A percentile compares a stretch with the other conserved stretches of the same genome.
Conservation (phyloP, 2,888 invertebrate species). For the Scrobipalpa costella region DNA sequence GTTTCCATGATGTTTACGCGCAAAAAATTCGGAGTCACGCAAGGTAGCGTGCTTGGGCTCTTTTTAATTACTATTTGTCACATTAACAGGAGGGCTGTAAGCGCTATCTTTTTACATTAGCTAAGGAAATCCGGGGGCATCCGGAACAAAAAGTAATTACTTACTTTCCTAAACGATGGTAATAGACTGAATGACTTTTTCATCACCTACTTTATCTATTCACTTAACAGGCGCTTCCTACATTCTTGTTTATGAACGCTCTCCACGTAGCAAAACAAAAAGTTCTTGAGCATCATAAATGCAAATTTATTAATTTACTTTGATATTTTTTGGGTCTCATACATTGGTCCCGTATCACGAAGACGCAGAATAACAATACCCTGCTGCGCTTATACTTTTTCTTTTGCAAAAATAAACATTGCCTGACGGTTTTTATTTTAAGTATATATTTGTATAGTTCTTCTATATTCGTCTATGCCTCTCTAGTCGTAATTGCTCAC, state of each 20-base stretch:
- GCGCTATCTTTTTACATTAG: conserved; percentile 12
- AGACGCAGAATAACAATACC: not conserved
- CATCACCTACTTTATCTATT: conserved; percentile 39
- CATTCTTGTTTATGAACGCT: conserved; percentile 26
- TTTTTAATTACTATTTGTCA: conserved; percentile 50
- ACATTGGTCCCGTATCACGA: not conserved
- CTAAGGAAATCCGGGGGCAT: conserved; percentile 19
- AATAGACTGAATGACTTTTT: conserved; percentile 37
- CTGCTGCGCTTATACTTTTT: no score
- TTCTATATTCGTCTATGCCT: no score
- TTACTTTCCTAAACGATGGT: conserved; percentile 40
- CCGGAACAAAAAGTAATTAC: conserved; percentile 50
- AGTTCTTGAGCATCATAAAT: not conserved
- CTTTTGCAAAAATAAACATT: no score
- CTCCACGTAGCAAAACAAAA: conserved; percentile 2
- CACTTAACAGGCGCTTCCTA: conserved; percentile 34
- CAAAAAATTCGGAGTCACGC: conserved; percentile 44
- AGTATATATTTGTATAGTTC: no score
- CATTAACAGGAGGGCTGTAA: conserved; percentile 35
- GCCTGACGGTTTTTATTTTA: no score
- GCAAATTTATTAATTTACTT: not conserved
- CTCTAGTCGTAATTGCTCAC: no score
- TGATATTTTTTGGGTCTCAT: not conserved
- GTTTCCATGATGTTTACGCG: conserved; percentile 31
- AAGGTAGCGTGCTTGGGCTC: conserved; percentile 46